These are phyloP conservation scores for Coracopsis vasa DNA, from an alignment of 2,113 vertebrate genomes.

Conservation along the genomic window DNA sequence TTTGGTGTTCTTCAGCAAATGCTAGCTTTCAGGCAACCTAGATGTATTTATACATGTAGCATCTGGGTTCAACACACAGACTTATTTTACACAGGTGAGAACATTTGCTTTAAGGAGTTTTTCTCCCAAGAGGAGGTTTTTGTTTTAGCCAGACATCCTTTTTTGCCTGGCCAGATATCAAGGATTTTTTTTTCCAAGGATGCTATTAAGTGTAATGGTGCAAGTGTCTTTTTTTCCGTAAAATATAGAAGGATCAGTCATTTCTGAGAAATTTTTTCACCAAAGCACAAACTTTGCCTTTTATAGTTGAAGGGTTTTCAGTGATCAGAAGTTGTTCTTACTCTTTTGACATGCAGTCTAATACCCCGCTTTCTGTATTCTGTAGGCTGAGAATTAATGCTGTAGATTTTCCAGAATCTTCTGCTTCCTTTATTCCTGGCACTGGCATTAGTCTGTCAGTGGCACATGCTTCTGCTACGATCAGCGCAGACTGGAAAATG, in stretches of 20 bases:
- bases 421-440: slow-evolving; percentile 60
- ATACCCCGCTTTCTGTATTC: slow-evolving; percentile 12
- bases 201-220: neutral
- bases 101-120: neutral
- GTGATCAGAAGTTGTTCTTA: neutral
- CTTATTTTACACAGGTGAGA: neutral
- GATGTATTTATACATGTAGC: neutral
- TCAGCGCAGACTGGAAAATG: slow-evolving; percentile 62
- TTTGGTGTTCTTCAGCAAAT: neutral
- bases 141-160: neutral
- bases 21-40: neutral
- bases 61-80: neutral
- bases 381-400: slow-evolving; percentile 64
- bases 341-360: neutral
- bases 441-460: slow-evolving; percentile 50
- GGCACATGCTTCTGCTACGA: slow-evolving; percentile 37
- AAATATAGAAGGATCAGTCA: neutral
- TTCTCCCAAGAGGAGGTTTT: neutral
- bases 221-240: neutral
- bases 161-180: neutral
- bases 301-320: neutral
- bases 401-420: slow-evolving; percentile 64
- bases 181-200: neutral
- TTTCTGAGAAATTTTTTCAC: neutral
- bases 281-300: neutral